Conservation (phyloP, 2,113 vertebrate species). For the Cephalopterus ornatus region DNA sequence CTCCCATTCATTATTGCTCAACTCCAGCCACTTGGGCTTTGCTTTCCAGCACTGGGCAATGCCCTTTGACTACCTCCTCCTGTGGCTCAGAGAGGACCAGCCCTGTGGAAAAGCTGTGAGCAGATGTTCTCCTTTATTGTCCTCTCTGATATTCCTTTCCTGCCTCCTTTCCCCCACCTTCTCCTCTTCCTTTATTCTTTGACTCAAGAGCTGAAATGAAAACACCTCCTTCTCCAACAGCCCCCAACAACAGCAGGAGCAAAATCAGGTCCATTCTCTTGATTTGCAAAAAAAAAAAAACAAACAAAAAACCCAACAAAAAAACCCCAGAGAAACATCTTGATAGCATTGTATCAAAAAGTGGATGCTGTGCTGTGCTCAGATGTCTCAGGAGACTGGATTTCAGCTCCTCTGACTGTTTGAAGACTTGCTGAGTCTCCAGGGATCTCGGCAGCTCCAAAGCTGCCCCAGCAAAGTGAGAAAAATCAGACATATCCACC, state of each 20-base stretch:
- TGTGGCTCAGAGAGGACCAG: background rate
- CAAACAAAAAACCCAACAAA: background rate
- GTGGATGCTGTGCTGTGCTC: background rate
- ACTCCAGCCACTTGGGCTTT: background rate
- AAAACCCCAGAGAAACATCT: background rate
- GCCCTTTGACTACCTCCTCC: background rate
- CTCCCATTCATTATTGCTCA: background rate
- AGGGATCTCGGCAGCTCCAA: conserved; percentile 21
- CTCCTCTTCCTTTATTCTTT: conserved; percentile 29
- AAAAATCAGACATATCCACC: conserved; percentile 32
- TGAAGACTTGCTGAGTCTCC: conserved; percentile 57
- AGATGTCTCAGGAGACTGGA: conserved; percentile 30
- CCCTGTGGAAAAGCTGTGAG: background rate
- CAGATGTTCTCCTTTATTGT: background rate
- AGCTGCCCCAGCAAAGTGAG: background rate
- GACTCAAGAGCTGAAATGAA: conserved; percentile 32
- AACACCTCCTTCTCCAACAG: conserved; percentile 10
- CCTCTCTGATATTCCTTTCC: conserved; percentile 3
- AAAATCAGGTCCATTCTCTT: background rate
- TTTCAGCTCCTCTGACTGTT: conserved; percentile 50
- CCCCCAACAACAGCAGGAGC: conserved; percentile 26
- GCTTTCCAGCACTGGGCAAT: background rate
- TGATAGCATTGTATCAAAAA: conserved; percentile 35
- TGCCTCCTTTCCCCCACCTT: background rate
- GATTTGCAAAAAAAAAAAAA: background rate